Evolutionary conservation across 2,797 vertebrate species (phyloP).

Genomic region (Pantherophis vulpinus): DNA sequence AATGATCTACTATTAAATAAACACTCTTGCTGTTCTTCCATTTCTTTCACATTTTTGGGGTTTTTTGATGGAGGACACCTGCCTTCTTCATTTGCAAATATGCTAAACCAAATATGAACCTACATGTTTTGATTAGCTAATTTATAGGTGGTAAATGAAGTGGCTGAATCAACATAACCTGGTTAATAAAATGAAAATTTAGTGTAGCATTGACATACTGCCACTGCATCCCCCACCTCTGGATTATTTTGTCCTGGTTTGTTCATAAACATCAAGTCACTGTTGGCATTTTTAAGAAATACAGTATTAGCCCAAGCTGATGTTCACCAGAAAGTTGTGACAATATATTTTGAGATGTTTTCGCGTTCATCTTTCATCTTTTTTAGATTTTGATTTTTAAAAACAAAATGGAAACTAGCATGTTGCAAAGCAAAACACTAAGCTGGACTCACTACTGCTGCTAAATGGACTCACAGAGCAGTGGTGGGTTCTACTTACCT

Average conservation of each 20-base stretch:
- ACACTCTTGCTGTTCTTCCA: neutral
- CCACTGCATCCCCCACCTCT: no score
- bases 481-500: no score
- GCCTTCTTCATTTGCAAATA: neutral
- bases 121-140: neutral
- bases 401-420: neutral
- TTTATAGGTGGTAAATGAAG: neutral
- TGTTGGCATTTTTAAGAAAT: neutral
- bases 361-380: neutral
- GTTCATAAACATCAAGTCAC: neutral
- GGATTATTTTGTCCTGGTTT: neutral
- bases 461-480: neutral
- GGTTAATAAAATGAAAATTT: neutral
- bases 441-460: neutral
- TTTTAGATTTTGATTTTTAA: neutral
- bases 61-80: neutral
- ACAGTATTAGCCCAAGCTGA: neutral
- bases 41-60: neutral
- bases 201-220: neutral
- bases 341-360: neutral
- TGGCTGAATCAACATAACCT: neutral
- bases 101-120: neutral
- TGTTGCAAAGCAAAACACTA: neutral
- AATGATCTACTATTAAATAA: neutral
- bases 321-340: neutral